Conservation (phyloP, 2,113 vertebrate species). For the Dipodomys stephensi region DNA sequence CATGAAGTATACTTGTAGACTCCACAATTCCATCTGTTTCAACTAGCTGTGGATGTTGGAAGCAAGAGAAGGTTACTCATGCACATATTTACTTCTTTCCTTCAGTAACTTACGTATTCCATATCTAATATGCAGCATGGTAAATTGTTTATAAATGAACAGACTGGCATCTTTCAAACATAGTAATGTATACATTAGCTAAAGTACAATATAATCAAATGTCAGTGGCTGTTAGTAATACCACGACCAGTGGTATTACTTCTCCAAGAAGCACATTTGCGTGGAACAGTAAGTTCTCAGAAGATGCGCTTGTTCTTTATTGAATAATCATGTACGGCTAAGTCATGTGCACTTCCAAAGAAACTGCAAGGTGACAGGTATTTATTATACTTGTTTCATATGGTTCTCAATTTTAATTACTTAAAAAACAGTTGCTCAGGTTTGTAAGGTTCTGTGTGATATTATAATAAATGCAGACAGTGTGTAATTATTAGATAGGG, state of each 20-base stretch:
- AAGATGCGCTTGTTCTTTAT: neutral
- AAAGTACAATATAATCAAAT: constrained; percentile 68
- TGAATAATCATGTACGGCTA: neutral
- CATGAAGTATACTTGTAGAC: constrained; percentile 80
- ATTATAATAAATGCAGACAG: neutral
- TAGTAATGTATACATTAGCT: constrained; percentile 72
- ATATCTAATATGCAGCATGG: constrained; percentile 31
- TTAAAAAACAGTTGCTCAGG: neutral
- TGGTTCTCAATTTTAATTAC: neutral
- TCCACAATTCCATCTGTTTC: constrained; percentile 83
- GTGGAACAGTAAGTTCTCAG: neutral
- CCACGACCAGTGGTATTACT: constrained; percentile 27
- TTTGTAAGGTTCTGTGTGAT: neutral
- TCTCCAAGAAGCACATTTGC: neutral
- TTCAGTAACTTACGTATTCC: constrained; percentile 71
- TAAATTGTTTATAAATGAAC: constrained; percentile 65
- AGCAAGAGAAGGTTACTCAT: constrained; percentile 72
- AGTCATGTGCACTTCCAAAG: neutral
- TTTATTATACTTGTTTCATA: neutral
- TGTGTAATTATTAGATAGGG: neutral
- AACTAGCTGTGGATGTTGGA: constrained; percentile 75
- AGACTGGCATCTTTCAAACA: constrained; percentile 54
- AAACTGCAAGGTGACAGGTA: neutral
- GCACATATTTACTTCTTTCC: constrained; percentile 56
- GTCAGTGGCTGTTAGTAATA: constrained; percentile 2